Evolutionary conservation across 2,888 invertebrate species (phyloP), one percentile per base, ranked within the genome.

Genomic region (Pristionchus entomophagus): DNA sequence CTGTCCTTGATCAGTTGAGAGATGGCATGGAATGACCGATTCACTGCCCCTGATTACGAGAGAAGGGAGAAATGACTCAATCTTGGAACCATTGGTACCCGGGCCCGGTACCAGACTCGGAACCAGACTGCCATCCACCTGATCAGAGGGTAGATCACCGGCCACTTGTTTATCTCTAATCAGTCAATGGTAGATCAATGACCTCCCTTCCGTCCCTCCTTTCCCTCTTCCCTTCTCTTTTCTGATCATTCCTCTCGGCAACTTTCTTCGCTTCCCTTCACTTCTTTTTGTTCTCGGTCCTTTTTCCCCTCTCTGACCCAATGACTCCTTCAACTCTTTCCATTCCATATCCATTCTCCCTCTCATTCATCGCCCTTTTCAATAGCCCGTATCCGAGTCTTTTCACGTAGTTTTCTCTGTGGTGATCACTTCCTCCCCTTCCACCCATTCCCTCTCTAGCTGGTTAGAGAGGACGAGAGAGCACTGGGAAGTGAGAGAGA

Each of bases 1-100:
- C 12, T 26, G 73, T n/a, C 73, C 73, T 73, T 73, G 73, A 73
- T 73, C 73, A 73, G 65, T 38, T 26, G 41, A 45, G 38, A 22
- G 73, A 73, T 73, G 41, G 73, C 65, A 73, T 22, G 12, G 73
- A 73, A 73, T 73, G 41, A 73, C 73, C 73, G 73, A 73, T 73
- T 32, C 41, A 73, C 73, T 10, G 73, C 73, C 73, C n/a, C 26
- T n/a, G 73, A 73, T 19, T 41, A 73, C 69, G 10, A 56, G 56
- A 56, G 10, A 12, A 49, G 10, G n/a, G n/a, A 45, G n/a, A 56
- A 6, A 56, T 56, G 56, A 56, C 56, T 56, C 56, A 56, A 56
- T 56, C 56, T 22, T 45, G 45, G 45, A 45, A 56, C 56, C 56
- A 17, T 56, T 56, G 14, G 14, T 17, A 22, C 56, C 22, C 22